A percentile compares a stretch with the other conserved stretches of the same genome.
Evolutionary conservation across 2,797 vertebrate species (phyloP).

Genomic region (Toxotes lorentzi): DNA sequence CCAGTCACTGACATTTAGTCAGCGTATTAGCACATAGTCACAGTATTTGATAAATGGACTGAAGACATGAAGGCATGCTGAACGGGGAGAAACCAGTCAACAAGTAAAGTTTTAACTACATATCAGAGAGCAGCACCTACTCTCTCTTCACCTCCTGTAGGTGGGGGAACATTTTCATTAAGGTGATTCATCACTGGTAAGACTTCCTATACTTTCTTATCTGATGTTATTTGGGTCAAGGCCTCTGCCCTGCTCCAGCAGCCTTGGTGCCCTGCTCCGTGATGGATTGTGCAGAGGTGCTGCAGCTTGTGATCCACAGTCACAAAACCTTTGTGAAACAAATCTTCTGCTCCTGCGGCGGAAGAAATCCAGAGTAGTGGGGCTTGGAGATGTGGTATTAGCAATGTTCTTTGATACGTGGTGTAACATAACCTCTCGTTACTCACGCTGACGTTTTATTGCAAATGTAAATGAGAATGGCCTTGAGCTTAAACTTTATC

Average conservation of each 20-base stretch:
- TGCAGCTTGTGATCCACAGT: slow-evolving; percentile 34
- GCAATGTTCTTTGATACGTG: slow-evolving; percentile 51
- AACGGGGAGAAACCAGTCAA: not conserved
- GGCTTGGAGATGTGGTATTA: slow-evolving; percentile 13
- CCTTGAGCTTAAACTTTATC: slow-evolving; percentile 59
- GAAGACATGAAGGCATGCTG: not conserved
- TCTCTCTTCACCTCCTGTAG: slow-evolving; percentile 23
- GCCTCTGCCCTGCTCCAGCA: slow-evolving; percentile 40
- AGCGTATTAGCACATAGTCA: slow-evolving; percentile 20
- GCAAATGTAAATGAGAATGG: slow-evolving; percentile 44
- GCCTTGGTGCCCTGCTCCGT: slow-evolving; percentile 27
- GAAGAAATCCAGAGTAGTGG: slow-evolving; percentile 8
- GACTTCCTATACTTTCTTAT: slow-evolving; percentile 53
- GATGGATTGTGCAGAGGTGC: slow-evolving; percentile 62
- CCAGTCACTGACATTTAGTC: not conserved
- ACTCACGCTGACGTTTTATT: slow-evolving; percentile 21
- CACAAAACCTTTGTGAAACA: slow-evolving; percentile 39
- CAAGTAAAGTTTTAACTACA: slow-evolving; percentile 54
- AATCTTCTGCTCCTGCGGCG: slow-evolving; percentile 49
- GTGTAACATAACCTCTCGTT: slow-evolving; percentile 46
- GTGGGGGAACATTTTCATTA: slow-evolving; percentile 25
- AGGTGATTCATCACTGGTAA: slow-evolving; percentile 56
- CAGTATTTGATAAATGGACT: slow-evolving; percentile 37
- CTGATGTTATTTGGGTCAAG: slow-evolving; percentile 52
- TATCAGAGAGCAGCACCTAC: not conserved